Evolutionary conservation across 1,140 invertebrate species (phyloP).

Genomic region (Aphidius gifuensis): DNA sequence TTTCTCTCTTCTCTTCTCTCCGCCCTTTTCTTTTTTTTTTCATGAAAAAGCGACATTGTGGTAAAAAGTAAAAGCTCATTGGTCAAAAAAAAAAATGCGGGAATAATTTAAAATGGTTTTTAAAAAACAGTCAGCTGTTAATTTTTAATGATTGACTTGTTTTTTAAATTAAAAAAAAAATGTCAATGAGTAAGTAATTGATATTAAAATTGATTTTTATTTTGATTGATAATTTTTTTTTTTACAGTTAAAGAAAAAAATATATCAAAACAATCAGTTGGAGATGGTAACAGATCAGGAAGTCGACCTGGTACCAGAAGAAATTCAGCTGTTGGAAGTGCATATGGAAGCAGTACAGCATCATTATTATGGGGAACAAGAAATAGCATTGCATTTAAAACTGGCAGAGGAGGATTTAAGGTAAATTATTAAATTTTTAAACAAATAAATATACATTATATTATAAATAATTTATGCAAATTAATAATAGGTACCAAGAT

Average conservation of each 20-base stretch:
- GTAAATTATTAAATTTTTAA: background rate
- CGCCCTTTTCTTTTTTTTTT: background rate
- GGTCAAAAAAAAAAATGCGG: no score
- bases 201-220: background rate
- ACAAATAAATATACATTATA: no score
- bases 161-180: background rate
- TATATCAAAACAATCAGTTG: no score
- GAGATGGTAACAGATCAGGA: no score
- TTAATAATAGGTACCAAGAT: slow-evolving; percentile 32
- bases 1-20: background rate
- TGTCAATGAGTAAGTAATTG: slow-evolving; percentile 20
- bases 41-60: background rate
- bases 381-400: slow-evolving; percentile 23
- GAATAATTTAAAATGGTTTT: no score
- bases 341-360: slow-evolving; percentile 11
- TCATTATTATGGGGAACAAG: slow-evolving; percentile 20
- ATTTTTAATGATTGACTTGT: no score
- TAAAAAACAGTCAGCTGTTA: no score
- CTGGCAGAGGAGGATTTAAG: slow-evolving; percentile 24
- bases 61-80: no score
- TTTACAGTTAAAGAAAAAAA: no score
- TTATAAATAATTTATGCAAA: background rate
- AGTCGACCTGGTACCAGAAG: no score
- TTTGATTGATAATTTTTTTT: no score
- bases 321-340: background rate